These are phyloP conservation scores for Caenorhabditis briggsae DNA, from an alignment of 1,140 invertebrate genomes.

Conservation along the genomic window DNA sequence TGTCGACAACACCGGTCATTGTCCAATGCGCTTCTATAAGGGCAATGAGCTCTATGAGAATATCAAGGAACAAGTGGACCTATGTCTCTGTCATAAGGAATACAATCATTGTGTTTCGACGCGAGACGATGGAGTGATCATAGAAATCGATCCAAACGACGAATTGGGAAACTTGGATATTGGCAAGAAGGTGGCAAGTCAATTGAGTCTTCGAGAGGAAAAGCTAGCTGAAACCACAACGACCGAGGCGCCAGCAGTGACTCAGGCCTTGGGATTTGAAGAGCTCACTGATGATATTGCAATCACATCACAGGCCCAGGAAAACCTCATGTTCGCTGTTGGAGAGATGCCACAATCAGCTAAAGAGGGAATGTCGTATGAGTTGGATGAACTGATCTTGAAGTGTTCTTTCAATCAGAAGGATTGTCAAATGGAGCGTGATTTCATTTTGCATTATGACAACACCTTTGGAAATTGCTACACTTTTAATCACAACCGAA, in stretches of 20 bases:
- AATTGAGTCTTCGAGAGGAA: conserved; percentile 13
- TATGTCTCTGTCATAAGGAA: conserved; percentile 73
- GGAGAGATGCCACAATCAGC: conserved; percentile 71
- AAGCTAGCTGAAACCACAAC: conserved; percentile 73
- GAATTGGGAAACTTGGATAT: conserved; percentile 71
- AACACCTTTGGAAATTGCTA: conserved; percentile 78
- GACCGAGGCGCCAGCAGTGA: conserved; percentile 72
- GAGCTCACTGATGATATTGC: conserved; percentile 76
- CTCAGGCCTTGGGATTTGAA: conserved; percentile 76
- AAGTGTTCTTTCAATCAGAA: conserved; percentile 77
- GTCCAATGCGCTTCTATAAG: conserved; percentile 76
- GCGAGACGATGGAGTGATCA: conserved; percentile 75
- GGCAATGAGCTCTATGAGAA: conserved; percentile 57
- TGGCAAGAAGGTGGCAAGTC: conserved; percentile 50
- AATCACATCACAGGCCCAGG: conserved; percentile 72
- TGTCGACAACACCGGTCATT: conserved; percentile 72
- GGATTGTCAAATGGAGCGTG: conserved; percentile 75
- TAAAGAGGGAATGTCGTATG: conserved; percentile 71
- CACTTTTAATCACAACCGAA: conserved; percentile 76
- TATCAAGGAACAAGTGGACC: conserved; percentile 64
- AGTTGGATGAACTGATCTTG: conserved; percentile 73
- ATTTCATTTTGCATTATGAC: conserved; percentile 76
- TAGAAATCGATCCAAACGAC: conserved; percentile 72
- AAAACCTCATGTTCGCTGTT: conserved; percentile 76
- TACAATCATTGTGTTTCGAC: conserved; percentile 76